These are phyloP conservation scores for Oryctolagus cuniculus DNA, from an alignment of 2,113 vertebrate species.

Conservation along the genomic window mOryCun1.1 NC_091432.1:143389001-143389500, in stretches of 20 bases:
- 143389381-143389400: neutral
- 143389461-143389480: neutral
- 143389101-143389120: neutral
- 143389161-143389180: neutral
- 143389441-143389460: neutral
- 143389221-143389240: neutral
- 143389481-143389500: too few relatives aligned
- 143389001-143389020: neutral
- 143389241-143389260: too few relatives aligned
- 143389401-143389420: neutral
- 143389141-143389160: neutral
- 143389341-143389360: neutral
- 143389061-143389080: neutral
- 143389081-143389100: neutral
- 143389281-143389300: neutral
- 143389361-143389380: neutral
- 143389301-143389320: neutral
- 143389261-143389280: neutral
- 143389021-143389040: neutral
- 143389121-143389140: neutral
- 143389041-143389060: neutral
- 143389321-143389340: neutral
- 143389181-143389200: neutral
- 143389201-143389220: neutral
- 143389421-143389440: neutral